A percentile compares a stretch with the other conserved stretches of the same genome.
These are phyloP conservation scores for Neodiprion virginianus DNA, from an alignment of 1,140 invertebrate species.

Conservation along the genomic window DNA sequence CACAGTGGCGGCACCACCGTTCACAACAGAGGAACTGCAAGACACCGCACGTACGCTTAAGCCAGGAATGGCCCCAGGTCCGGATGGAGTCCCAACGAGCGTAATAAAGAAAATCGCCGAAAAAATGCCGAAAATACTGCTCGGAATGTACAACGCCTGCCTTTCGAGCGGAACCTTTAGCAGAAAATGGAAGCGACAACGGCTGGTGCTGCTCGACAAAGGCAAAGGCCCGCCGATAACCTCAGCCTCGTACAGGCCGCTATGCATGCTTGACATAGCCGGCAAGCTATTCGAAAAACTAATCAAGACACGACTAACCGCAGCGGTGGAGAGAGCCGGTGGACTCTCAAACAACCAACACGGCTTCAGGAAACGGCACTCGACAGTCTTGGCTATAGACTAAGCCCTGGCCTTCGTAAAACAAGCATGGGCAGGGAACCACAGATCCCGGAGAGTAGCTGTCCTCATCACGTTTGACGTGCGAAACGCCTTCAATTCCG, in stretches of 20 bases:
- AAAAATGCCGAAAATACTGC: constrained; percentile 1
- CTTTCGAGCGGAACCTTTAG: constrained; percentile 25
- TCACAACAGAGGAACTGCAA: constrained; percentile 26
- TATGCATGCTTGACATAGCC: constrained; percentile 36
- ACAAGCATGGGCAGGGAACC: constrained; percentile 9
- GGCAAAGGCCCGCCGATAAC: constrained; percentile 12
- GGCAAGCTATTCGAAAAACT: constrained; percentile 38
- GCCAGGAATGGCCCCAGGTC: constrained; percentile 41
- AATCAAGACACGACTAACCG: constrained; percentile 18
- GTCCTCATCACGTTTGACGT: constrained; percentile 34
- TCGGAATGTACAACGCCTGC: constrained; percentile 22
- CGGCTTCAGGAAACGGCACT: constrained; percentile 33
- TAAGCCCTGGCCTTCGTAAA: constrained; percentile 14
- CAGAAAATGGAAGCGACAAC: constrained; percentile 24
- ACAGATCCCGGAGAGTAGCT: background rate
- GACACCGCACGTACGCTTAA: constrained; percentile 31
- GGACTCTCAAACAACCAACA: constrained; percentile 25
- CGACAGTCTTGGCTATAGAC: constrained; percentile 28
- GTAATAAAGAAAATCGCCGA: constrained; percentile 24
- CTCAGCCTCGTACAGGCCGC: constrained; percentile 30
- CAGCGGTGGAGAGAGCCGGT: constrained; percentile 17
- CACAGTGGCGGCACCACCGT: constrained; percentile 29
- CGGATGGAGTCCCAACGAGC: constrained; percentile 35
- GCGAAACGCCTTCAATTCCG: constrained; percentile 39
- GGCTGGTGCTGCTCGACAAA: constrained; percentile 25